A percentile compares a stretch with the other conserved stretches of the same genome.
Conservation (phyloP, 1,140 invertebrate genomes). For the Olivierus martensii region DNA sequence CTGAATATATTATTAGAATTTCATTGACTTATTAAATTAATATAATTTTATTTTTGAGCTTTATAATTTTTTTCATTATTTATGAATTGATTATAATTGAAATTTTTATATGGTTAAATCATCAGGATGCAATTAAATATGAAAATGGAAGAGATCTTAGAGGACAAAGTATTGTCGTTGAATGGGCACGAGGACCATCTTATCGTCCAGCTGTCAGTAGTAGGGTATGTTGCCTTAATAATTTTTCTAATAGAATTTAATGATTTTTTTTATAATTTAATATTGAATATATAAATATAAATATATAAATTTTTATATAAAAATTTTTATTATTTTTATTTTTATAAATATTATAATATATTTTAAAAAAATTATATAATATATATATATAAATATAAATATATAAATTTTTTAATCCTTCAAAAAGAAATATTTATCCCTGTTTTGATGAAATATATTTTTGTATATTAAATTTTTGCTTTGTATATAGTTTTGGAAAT, state of each 20-base stretch:
- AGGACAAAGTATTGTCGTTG: constrained; percentile 34
- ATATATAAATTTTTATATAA: constrained; percentile 1
- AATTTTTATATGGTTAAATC: neutral
- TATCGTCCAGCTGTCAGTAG: constrained; percentile 14
- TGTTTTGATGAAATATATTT: too few relatives aligned
- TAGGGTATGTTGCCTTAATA: neutral
- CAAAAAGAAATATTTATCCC: too few relatives aligned
- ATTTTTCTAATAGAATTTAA: neutral
- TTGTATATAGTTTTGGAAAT: too few relatives aligned
- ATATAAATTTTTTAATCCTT: too few relatives aligned
- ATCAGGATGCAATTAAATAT: constrained; percentile 34
- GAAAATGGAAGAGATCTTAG: constrained; percentile 35
- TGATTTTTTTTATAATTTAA: neutral
- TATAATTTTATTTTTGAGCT: neutral
- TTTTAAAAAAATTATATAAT: too few relatives aligned
- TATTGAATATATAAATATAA: neutral
- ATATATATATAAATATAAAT: too few relatives aligned
- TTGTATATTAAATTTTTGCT: too few relatives aligned
- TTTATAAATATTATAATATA: too few relatives aligned
- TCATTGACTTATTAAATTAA: neutral
- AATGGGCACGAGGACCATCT: constrained; percentile 30
- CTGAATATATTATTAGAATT: neutral
- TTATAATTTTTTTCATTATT: neutral
- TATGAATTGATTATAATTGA: neutral
- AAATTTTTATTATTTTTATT: constrained; percentile 2